Evolutionary conservation across 2,797 vertebrate species (phyloP).

Genomic region (Poeciliopsis presidionis): DNA sequence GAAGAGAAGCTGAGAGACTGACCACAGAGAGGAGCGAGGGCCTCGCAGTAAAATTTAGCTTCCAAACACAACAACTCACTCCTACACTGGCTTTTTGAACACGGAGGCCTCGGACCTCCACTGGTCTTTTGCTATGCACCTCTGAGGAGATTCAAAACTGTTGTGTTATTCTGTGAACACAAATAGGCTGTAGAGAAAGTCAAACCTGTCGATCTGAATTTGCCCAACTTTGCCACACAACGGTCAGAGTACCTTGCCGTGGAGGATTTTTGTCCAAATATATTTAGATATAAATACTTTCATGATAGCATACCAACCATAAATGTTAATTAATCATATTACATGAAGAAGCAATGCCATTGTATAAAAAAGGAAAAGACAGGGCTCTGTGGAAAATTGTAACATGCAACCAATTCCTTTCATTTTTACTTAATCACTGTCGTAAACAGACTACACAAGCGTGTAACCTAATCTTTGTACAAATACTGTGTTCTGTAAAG

Average conservation of each 20-base stretch:
- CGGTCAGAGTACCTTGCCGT: not conserved
- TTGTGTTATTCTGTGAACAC: not conserved
- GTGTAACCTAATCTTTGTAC: not conserved
- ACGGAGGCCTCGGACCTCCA: conserved; percentile 25
- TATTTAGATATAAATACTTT: not conserved
- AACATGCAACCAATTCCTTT: not conserved
- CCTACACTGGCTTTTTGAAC: conserved; percentile 14
- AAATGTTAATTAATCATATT: not conserved
- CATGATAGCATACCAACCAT: not conserved
- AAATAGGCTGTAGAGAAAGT: not conserved
- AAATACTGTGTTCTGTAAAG: not conserved
- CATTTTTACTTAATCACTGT: not conserved
- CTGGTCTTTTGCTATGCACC: conserved; percentile 7
- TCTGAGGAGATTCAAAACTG: not conserved
- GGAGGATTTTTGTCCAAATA: not conserved
- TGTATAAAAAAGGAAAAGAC: not conserved
- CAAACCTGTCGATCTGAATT: not conserved
- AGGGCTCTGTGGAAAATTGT: not conserved
- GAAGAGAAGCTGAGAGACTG: conserved; percentile 42
- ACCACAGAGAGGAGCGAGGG: conserved; percentile 66
- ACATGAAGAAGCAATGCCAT: not conserved
- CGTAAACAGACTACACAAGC: not conserved
- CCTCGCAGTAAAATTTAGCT: conserved; percentile 64
- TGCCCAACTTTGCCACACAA: not conserved
- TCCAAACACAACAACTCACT: conserved; percentile 57